Conservation (phyloP, 2,888 invertebrate species). For the Acrobasis repandana region DNA sequence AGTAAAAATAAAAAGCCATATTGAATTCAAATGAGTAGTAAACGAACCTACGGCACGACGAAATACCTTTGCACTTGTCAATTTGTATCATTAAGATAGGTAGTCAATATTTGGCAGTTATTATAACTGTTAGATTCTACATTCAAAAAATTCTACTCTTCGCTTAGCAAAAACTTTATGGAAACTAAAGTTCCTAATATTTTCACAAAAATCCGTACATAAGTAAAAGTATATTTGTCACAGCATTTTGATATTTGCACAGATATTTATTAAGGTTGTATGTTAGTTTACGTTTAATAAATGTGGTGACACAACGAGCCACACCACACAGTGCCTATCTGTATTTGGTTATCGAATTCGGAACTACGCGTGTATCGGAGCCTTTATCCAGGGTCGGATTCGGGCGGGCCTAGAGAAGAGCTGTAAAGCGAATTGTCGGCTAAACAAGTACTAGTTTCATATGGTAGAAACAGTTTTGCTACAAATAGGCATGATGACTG, state of each 20-base stretch:
- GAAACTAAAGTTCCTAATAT: too few relatives aligned
- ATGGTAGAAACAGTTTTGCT: too few relatives aligned
- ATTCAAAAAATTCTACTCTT: too few relatives aligned
- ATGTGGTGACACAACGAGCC: constrained; percentile 17
- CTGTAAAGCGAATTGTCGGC: background rate
- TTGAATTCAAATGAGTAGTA: constrained; percentile 12
- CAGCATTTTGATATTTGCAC: background rate
- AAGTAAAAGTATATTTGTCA: too few relatives aligned
- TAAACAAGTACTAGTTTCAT: background rate
- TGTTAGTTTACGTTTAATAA: background rate
- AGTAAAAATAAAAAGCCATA: background rate
- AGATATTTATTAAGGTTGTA: constrained; percentile 3
- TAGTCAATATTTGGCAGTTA: too few relatives aligned
- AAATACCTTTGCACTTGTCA: background rate
- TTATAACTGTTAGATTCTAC: too few relatives aligned
- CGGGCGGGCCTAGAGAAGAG: constrained; percentile 2
- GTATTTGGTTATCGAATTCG: constrained; percentile 13
- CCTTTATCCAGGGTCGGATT: constrained; percentile 1
- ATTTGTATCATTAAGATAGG: background rate
- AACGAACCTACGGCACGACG: background rate
- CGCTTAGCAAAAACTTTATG: too few relatives aligned
- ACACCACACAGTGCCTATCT: background rate
- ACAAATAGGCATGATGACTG: too few relatives aligned
- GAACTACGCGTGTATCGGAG: constrained; percentile 5
- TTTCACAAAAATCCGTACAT: too few relatives aligned